phyloP scores from a whole-genome alignment of 1,140 invertebrate species.

The Apis mellifera region DNA sequence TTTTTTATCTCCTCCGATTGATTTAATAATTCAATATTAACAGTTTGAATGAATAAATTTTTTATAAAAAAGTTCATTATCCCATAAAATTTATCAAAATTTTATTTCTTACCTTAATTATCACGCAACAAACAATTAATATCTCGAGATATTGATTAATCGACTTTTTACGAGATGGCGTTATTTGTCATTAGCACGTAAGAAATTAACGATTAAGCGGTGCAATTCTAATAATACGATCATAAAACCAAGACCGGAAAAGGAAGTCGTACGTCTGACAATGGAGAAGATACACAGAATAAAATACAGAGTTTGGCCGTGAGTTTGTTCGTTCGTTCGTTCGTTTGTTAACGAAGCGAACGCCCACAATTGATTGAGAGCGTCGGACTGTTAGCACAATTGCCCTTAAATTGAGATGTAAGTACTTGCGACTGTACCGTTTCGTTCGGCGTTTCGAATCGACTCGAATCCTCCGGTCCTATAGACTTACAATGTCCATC shows the following conservation, averaged over 20 bases:
- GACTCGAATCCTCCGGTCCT: neutral
- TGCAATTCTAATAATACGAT: neutral
- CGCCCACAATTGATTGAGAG: conserved; percentile 42
- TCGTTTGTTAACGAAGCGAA: conserved; percentile 20
- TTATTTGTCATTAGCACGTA: neutral
- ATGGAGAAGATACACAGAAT: conserved; percentile 9
- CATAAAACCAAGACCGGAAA: conserved; percentile 12
- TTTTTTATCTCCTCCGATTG: too few species aligned
- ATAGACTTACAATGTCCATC: neutral
- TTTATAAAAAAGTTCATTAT: neutral
- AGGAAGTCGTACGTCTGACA: conserved; percentile 22
- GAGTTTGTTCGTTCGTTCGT: conserved; percentile 23
- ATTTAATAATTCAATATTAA: too few species aligned
- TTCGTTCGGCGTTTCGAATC: neutral
- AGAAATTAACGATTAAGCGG: neutral
- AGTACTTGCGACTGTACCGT: conserved; percentile 15
- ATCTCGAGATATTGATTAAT: neutral
- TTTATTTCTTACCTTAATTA: neutral
- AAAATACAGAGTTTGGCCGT: conserved; percentile 15
- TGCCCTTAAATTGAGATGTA: conserved; percentile 45
- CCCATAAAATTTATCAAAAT: neutral
- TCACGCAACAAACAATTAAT: neutral
- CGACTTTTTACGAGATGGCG: neutral
- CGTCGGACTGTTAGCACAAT: conserved; percentile 38
- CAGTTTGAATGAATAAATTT: too few species aligned